phyloP scores from a whole-genome alignment of 2,888 invertebrate species.

The Nephrocerus scutellatus region DNA sequence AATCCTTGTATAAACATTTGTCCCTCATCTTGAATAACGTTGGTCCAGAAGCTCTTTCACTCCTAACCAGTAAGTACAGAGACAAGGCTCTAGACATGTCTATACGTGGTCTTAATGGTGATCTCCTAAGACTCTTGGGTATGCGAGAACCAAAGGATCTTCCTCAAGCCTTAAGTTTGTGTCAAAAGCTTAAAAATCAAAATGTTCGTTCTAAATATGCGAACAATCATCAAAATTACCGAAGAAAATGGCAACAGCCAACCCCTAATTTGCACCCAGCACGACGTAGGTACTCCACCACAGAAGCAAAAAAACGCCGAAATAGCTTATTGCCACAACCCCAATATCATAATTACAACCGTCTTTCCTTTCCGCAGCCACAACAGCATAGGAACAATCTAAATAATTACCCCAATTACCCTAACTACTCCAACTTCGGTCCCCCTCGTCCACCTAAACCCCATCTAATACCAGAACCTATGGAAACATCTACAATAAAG shows the following conservation, averaged over 20 bases:
- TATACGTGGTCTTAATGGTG: constrained; percentile 1
- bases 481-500: no score
- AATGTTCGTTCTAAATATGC: no score
- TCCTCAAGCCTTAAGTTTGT: neutral
- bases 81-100: neutral
- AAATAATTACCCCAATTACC: no score
- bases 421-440: no score
- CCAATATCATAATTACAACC: neutral
- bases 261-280: neutral
- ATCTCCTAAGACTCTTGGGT: neutral
- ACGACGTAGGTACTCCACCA: neutral
- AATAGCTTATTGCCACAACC: neutral
- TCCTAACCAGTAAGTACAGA: no score
- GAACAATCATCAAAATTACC: no score
- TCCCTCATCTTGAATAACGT: neutral
- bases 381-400: neutral
- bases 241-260: no score
- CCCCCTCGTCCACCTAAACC: no score
- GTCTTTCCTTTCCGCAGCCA: neutral
- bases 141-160: constrained; percentile 3
- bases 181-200: no score
- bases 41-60: no score
- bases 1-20: neutral
- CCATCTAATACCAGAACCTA: no score
- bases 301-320: neutral